These are phyloP conservation scores for Centrocercus urophasianus DNA, from an alignment of 2,113 vertebrate species.

Conservation along the genomic window DNA sequence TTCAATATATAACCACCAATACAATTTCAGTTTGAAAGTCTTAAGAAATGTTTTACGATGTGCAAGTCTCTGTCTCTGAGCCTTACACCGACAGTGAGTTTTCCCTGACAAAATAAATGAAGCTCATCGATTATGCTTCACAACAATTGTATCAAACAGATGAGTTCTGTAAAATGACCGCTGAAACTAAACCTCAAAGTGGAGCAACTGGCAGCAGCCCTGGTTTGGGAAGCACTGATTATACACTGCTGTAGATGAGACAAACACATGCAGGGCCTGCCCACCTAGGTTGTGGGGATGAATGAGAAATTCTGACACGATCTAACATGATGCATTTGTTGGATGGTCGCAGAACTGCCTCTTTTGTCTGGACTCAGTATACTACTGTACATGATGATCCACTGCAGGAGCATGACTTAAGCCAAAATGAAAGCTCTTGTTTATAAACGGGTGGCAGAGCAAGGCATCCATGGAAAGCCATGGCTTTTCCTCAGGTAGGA, in stretches of 20 bases:
- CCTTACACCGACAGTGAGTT: not conserved
- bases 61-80: not conserved
- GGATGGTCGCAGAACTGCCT: not conserved
- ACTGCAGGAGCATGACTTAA: not conserved
- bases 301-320: accelerated
- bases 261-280: not conserved
- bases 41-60: not conserved
- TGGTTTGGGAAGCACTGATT: not conserved
- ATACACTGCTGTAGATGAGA: not conserved
- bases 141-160: not conserved
- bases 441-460: accelerated
- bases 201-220: not conserved
- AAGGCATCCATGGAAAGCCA: not conserved
- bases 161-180: not conserved
- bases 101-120: not conserved
- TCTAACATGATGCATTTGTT: accelerated
- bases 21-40: not conserved
- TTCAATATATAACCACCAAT: not conserved
- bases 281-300: not conserved
- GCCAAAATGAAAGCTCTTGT: not conserved
- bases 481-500: not conserved
- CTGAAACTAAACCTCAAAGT: not conserved
- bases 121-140: accelerated
- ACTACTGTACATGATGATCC: not conserved
- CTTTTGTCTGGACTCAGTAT: not conserved